Base-by-base conservation (phyloP, 2,888 invertebrate species). In the Cremastobaeus sp. region DNA sequence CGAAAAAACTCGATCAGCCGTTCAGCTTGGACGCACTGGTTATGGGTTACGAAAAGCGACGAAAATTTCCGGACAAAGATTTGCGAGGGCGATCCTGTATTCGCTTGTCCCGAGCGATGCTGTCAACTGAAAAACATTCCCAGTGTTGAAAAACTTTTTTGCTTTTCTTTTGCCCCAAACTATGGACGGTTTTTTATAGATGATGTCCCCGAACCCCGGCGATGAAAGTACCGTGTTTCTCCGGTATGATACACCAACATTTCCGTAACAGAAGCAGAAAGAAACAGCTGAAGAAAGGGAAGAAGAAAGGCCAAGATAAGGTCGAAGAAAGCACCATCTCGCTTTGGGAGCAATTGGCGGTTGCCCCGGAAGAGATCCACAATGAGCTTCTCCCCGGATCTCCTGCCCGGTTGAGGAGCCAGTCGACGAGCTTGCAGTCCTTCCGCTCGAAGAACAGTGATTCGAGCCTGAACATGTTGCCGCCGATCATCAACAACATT, bases 401-500 rank as follows among this genome's bases (percentile, higher is more conserved):
- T 41, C 57, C 64, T 6, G 47, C 74, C 65, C 25, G 57, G 45
- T 30, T 68, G 11, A 66, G 57, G 39, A 68, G 45, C 20, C 57
- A 62, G 28, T 60, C 70, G 9, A 59, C 57, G 45, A 66, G 71
- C 39, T 62, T 74, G 41, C 48, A 50, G 17, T 74, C 69, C n/a
- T 69, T 50, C 28, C 72, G 72, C 8, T 59, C 71, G 28, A 45
- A 37, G 20, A 30, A 45, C 59, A 64, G 39, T 30, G 74, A 70
- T 43, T 54, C 59, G 60, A 72, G 73, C 52, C 71, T 60, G 70
- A 78, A 75, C 64, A 87, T 87, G 87, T 79, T 87, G 77, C 87
- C 87, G 37, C 87, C 87, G 72, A 86, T 86, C 76, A 81, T 87
- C 78, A 85, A 81, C 79, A 86, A 85, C 79, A 85, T 86, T 71